These are phyloP conservation scores for Noctua comes DNA, from an alignment of 2,888 invertebrate species.

Conservation along the genomic window DNA sequence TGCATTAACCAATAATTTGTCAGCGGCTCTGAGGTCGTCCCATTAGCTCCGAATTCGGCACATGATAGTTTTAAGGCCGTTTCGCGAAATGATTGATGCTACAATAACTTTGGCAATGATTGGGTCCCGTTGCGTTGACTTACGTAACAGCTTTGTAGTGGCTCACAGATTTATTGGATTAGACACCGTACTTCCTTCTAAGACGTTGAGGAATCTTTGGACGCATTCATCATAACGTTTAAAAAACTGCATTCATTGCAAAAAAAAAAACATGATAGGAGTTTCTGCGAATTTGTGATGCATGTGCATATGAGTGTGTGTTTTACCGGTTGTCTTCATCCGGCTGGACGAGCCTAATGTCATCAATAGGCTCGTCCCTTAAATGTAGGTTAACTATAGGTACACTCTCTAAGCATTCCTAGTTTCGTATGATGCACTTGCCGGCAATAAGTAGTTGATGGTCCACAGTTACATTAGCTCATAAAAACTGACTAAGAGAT, in stretches of 20 bases:
- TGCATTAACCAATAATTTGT: constrained; percentile 80
- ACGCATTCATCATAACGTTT: not conserved
- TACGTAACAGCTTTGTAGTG: constrained; percentile 64
- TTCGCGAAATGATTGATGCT: constrained; percentile 79
- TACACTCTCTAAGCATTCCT: too few species aligned
- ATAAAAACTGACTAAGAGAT: not conserved
- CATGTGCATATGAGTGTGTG: not conserved
- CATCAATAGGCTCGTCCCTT: too few species aligned
- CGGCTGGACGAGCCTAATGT: too few species aligned
- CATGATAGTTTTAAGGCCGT: constrained; percentile 82
- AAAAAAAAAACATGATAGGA: not conserved
- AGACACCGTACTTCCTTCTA: not conserved
- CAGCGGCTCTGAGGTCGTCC: constrained; percentile 73
- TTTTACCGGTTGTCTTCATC: not conserved
- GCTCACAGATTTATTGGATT: constrained; percentile 22
- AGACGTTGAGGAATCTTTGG: not conserved
- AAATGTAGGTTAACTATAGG: too few species aligned
- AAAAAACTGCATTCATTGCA: not conserved
- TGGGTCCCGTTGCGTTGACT: constrained; percentile 55
- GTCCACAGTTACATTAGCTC: not conserved
- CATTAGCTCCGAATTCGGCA: constrained; percentile 83
- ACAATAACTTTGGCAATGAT: constrained; percentile 84
- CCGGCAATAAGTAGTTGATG: not conserved
- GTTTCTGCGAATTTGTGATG: not conserved
- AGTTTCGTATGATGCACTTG: not conserved